phyloP scores from a whole-genome alignment of 2,888 invertebrate genomes.

The Cephonodes hylas region DNA sequence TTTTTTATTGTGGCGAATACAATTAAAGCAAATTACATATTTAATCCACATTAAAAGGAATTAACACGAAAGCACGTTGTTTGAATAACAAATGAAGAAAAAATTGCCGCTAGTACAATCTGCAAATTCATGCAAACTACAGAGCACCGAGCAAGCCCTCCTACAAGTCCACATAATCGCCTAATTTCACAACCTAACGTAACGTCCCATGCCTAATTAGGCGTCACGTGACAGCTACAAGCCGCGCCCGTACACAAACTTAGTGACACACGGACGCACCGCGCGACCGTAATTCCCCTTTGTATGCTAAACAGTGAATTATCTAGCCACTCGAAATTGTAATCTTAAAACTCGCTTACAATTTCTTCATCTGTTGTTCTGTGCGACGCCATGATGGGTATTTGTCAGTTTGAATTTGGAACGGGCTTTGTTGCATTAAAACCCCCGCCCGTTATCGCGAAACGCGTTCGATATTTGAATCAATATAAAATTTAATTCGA shows the following conservation, averaged over 20 bases:
- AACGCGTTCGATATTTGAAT: neutral
- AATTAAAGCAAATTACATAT: neutral
- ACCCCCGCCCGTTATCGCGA: neutral
- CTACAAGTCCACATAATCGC: slow-evolving; percentile 10
- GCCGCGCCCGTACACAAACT: slow-evolving; percentile 73
- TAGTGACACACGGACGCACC: slow-evolving; percentile 71
- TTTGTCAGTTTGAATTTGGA: slow-evolving; percentile 35
- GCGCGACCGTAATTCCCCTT: slow-evolving; percentile 75
- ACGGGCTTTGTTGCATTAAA: slow-evolving; percentile 13
- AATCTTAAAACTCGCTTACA: slow-evolving; percentile 76
- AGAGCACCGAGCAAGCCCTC: neutral
- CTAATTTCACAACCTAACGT: slow-evolving; percentile 46
- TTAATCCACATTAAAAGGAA: neutral
- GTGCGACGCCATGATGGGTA: slow-evolving; percentile 38
- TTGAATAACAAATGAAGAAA: neutral
- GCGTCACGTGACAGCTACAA: slow-evolving; percentile 77
- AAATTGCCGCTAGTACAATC: neutral
- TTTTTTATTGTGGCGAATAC: neutral
- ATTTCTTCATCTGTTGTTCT: slow-evolving; percentile 77
- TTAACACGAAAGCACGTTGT: neutral
- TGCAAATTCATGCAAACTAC: slow-evolving; percentile 6
- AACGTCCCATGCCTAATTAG: slow-evolving; percentile 72
- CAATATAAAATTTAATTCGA: slow-evolving; percentile 2
- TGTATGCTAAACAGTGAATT: slow-evolving; percentile 80
- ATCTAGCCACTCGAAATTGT: slow-evolving; percentile 79